Evolutionary conservation across 2,888 invertebrate genomes (phyloP).

Genomic region (Phyto melanocephala): DNA sequence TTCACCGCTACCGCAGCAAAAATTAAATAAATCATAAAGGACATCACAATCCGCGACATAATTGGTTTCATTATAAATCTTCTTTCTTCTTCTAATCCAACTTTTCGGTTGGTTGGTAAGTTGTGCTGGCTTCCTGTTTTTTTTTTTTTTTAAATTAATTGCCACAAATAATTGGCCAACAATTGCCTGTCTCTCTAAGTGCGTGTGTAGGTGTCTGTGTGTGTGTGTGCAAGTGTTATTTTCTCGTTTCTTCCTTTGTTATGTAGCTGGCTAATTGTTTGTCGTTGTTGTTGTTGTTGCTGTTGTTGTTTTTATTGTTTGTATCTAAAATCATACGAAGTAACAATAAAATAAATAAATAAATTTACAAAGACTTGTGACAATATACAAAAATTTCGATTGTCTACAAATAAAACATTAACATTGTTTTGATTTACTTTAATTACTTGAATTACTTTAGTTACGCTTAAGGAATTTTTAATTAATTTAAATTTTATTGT

Average conservation of each 20-base stretch:
- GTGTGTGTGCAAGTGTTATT: neutral
- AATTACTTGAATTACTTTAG: no score
- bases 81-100: neutral
- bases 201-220: no score
- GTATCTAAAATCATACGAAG: neutral
- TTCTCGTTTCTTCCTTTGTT: slow-evolving; percentile 5
- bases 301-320: neutral
- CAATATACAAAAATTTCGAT: no score
- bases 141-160: neutral
- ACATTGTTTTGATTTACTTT: no score
- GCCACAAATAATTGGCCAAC: neutral
- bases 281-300: neutral
- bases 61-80: slow-evolving; percentile 43
- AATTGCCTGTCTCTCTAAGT: neutral
- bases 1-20: slow-evolving; percentile 49
- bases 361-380: no score
- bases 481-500: neutral
- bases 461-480: no score
- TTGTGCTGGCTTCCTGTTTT: neutral
- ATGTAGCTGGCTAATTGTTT: neutral
- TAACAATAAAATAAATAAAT: no score
- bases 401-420: no score
- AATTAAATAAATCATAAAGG: slow-evolving; percentile 52
- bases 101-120: slow-evolving; percentile 3
- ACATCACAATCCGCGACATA: slow-evolving; percentile 39